Base-by-base conservation (phyloP, 2,797 vertebrate genomes). In the Cyclura pinguis region DNA sequence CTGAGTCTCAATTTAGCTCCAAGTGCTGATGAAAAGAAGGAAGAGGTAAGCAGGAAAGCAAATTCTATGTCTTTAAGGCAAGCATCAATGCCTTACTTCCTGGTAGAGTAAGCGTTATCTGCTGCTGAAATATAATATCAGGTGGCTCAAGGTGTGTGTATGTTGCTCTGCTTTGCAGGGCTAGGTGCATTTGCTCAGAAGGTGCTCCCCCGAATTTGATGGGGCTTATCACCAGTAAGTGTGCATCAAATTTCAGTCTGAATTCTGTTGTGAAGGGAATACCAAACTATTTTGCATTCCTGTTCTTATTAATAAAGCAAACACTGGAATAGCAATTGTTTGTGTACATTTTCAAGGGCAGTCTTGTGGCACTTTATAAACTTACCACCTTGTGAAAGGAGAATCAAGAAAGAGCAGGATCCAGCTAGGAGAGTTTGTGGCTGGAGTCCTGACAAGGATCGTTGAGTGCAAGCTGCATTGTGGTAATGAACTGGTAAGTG, bases 31-130 rank as follows among this genome's bases (percentile, higher is more conserved):
- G 97, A 97, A 84, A 97, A 94, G 94, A 95, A 95, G n/a, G 97
- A 97, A 59, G 97, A 98, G 97, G 98, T 98, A 97, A 97, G 97
- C 92, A 85, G 81, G n/a, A 1, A 88, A 81, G 50, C 69, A 87
- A 85, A 91, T 88, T 72, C 10, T 6, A 72, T 85, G 74, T 42
- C 38, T 74, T 57, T 72, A 80, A 78, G 38, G 62, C 55, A 69
- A 72, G 59, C 50, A 27, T 20, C 27, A 57, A 18, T 59, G 1
- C 20, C 13, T 22, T 20, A 47, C 62, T 55, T 47, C 32, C 14
- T 9, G 38, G 29, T 86, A 90, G 87, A 87, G 69, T 72, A 91
- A 87, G 85, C 81, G 35, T 67, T 92, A 92, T 85, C 91, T 35
- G 62, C 16, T 90, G 64, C 38, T 88, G 72, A 89, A 94, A 88